Base-by-base conservation (phyloP, 2,797 vertebrate species). In the Steatocranus sp. region DNA sequence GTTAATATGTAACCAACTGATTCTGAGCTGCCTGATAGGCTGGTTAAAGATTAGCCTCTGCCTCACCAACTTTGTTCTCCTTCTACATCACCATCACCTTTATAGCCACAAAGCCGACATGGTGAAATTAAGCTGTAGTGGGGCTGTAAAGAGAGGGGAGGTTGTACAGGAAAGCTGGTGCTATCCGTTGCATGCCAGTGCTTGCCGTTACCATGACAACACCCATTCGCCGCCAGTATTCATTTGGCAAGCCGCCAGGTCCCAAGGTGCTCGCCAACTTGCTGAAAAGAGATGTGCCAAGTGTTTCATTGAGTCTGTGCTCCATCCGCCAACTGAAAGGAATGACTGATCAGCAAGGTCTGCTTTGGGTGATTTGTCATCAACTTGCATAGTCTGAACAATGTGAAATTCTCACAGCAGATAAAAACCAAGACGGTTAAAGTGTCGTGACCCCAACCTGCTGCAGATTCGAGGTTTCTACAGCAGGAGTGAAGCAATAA, bases 121-220 rank as follows among this genome's bases (percentile, higher is more conserved):
- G n/a, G 77, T 82, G 82, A 88, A 88, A 87, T 79, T 9, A 87
- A 90, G 87, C 88, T 81, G 36, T 80, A 48, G 80, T 18, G 76
- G 50, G 81, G 46, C 7, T 20, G 70, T 73, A 15, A 1, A 8
- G 75, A 46, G 53, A 25, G 4, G 70, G 23, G 66, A 34, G 75
- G 54, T 8, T 27, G 53, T 17, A 79, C 6, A 36, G 20, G 46
- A 46, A 79, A 27, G 79, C 30, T 6, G 23, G 58, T 50, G 84
- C 68, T 74, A 74, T 83, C 81, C 68, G 36, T 18, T 81, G 81
- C 83, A 85, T 86, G 86, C 83, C 70, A 23, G 86, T 78, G 82
- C 90, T 77, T 88, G 12, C 82, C 36, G 89, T 95, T 91, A 80
- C 93, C 90, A 92, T 93, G 94, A 92, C 93, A 90, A 94, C 94